Percentiles rank a stretch among this genome's conserved stretches.
phyloP scores from a whole-genome alignment of 2,888 invertebrate species.

The Chesias legatella region DNA sequence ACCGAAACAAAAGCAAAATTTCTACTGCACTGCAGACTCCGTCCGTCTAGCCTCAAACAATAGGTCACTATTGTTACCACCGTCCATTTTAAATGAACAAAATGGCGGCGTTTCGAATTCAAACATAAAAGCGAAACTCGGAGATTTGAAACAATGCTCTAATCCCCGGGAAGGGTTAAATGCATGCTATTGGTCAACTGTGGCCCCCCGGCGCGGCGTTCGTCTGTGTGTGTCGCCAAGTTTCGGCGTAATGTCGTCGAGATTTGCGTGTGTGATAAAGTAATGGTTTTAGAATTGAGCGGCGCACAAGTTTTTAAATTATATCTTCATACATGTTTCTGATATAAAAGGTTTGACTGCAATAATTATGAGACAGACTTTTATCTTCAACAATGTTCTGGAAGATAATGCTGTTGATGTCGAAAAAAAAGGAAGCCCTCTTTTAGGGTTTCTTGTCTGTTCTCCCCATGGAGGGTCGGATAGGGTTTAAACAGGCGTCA shows the following conservation, averaged over 20 bases:
- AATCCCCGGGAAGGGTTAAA: conserved; percentile 74
- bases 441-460: too few relatives aligned
- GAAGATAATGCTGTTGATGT: too few relatives aligned
- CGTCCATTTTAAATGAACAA: conserved; percentile 80
- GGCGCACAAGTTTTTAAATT: neutral
- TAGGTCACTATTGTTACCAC: conserved; percentile 69
- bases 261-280: conserved; percentile 29
- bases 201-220: conserved; percentile 47
- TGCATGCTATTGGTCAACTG: conserved; percentile 76
- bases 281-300: conserved; percentile 16
- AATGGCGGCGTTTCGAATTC: conserved; percentile 72
- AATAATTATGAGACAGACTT: too few relatives aligned
- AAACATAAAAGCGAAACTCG: conserved; percentile 50
- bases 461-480: too few relatives aligned
- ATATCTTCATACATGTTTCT: too few relatives aligned
- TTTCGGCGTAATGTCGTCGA: conserved; percentile 29
- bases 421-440: too few relatives aligned
- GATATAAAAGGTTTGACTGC: too few relatives aligned
- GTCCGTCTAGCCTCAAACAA: conserved; percentile 55
- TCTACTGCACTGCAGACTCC: conserved; percentile 48
- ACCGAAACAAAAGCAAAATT: conserved; percentile 66
- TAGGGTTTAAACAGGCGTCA: too few relatives aligned
- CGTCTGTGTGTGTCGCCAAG: conserved; percentile 37
- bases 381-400: too few relatives aligned
- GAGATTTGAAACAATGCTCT: conserved; percentile 75